Base-by-base conservation (phyloP, 2,797 vertebrate genomes). In the Peromyscus nudipes region DNA sequence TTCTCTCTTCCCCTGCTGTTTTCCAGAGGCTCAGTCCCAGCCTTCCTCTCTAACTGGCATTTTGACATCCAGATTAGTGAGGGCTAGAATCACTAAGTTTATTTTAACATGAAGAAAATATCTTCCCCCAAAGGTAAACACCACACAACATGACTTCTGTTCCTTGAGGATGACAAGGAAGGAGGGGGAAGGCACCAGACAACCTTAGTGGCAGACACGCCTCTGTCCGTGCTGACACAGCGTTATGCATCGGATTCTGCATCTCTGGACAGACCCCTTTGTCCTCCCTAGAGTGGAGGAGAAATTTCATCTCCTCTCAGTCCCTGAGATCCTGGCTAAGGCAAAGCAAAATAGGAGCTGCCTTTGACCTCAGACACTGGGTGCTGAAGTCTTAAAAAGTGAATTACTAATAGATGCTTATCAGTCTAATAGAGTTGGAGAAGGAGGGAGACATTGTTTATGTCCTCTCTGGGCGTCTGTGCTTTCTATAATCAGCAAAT, bases 191-290 rank as follows among this genome's bases (percentile, higher is more conserved):
- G 96, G 94, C 88, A 93, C 86, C 96, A 94, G 96, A 95, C 43
- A 84, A 81, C n/a, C 34, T 92, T 86, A 94, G 81, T n/a, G 94
- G 94, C 96, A 96, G 98, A 94, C 92, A 71, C 89, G 94, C 95
- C 91, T 95, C 95, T 96, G 0, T 92, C 95, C 97, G 71, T 97
- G 95, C 77, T 0, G 88, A 89, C 83, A 89, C 89, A 83, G 95
- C 7, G 11, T 95, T 98, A 95, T 98, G 97, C 98, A 98, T 96
- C 97, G 93, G 81, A 85, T 96, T 97, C 98, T 98, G 96, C 89
- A 86, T 97, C 93, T 2, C 0, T 91, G 95, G 97, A 97, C 94
- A 98, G 97, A 89, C 73, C 97, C 92, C 91, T 98, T 98, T 96
- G 96, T 98, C 98, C 97, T 95, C 90, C 92, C 90, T 17, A 96